Evolutionary conservation across 2,113 vertebrate species (phyloP).

Genomic region (Physeter macrocephalus): DNA sequence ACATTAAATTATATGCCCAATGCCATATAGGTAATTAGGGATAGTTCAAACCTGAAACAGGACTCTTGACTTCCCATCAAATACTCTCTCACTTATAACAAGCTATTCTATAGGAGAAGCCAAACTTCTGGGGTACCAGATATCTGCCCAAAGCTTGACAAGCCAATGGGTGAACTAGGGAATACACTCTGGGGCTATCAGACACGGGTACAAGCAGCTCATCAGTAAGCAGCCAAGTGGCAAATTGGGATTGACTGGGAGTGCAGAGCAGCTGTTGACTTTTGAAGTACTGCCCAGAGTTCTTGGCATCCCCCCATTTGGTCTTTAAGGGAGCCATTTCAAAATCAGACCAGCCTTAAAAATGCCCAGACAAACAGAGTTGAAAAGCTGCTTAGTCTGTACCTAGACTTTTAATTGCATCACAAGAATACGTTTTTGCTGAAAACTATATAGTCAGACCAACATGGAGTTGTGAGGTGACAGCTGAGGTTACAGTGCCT

Average conservation of each 20-base stretch:
- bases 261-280: constrained; percentile 64
- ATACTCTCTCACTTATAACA: constrained; percentile 24
- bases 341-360: constrained; percentile 26
- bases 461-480: not conserved
- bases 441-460: not conserved
- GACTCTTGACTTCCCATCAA: not conserved
- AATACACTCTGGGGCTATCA: constrained; percentile 43
- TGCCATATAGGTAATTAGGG: not conserved
- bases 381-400: not conserved
- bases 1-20: not conserved
- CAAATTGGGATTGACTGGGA: constrained; percentile 68
- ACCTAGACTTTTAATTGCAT: not conserved
- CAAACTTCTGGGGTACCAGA: constrained; percentile 40
- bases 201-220: constrained; percentile 36
- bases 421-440: not conserved
- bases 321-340: constrained; percentile 48
- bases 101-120: constrained; percentile 33
- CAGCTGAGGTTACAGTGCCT: not conserved
- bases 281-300: constrained; percentile 62
- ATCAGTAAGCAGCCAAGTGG: constrained; percentile 67
- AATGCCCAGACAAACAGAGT: not conserved
- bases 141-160: constrained; percentile 16
- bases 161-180: constrained; percentile 44
- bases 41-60: constrained; percentile 25
- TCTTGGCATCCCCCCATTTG: constrained; percentile 44